Conservation (phyloP, 2,888 invertebrate species). For the Ctenicera cuprea region DNA sequence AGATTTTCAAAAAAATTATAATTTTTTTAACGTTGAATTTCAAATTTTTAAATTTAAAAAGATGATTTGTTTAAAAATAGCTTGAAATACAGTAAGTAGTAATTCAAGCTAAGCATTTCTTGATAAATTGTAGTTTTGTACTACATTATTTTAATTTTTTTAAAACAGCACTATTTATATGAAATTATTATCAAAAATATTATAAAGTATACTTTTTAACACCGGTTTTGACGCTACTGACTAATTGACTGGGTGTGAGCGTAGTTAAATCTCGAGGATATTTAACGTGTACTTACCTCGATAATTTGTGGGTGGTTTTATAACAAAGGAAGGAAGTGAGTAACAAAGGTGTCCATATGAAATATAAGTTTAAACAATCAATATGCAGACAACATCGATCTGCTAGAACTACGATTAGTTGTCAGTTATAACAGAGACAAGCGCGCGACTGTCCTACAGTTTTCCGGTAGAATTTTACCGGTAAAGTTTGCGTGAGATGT, state of each 20-base stretch:
- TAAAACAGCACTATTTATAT: too few species aligned
- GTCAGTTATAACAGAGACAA: constrained; percentile 50
- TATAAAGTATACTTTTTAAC: too few species aligned
- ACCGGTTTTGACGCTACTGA: neutral
- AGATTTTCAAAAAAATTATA: too few species aligned
- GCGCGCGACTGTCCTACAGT: constrained; percentile 55
- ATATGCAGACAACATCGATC: constrained; percentile 60
- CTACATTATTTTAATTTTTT: too few species aligned
- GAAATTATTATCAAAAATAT: too few species aligned
- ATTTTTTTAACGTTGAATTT: too few species aligned
- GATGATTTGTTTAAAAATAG: too few species aligned
- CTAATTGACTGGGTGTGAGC: neutral
- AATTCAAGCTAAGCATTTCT: too few species aligned
- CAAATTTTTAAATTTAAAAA: too few species aligned
- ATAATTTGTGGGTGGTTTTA: constrained; percentile 18
- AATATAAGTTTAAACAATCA: constrained; percentile 58
- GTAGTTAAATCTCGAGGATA: neutral
- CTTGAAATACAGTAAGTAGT: too few species aligned
- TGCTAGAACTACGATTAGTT: constrained; percentile 45
- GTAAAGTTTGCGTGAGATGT: constrained; percentile 40
- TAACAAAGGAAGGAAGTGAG: constrained; percentile 48
- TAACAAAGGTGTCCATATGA: constrained; percentile 48
- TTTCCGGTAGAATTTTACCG: constrained; percentile 52
- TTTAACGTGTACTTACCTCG: neutral
- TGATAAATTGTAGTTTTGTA: too few species aligned